Base-by-base conservation (phyloP, 2,888 invertebrate species). In the Ptilodon capucinus region DNA sequence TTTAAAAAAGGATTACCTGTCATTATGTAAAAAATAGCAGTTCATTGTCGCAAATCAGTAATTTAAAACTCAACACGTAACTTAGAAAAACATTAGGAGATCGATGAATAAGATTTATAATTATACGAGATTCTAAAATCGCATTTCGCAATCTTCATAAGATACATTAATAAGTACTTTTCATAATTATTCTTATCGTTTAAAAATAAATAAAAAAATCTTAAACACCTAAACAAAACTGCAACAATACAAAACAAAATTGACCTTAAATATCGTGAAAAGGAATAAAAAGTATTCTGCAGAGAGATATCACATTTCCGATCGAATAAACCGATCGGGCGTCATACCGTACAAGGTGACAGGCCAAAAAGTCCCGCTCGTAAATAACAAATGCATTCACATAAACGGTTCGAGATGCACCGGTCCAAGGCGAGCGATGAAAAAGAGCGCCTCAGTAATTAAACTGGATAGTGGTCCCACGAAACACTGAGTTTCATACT, bases 331-430 rank as follows among this genome's bases (percentile, higher is more conserved):
- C 74, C 66, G 72, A 63, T 67, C 66, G 66, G 60, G 64, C 71
- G 68, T 71, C 72, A 68, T 64, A 55, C 78, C 76, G 54, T 73
- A 79, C 76, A 83, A 74, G 88, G 86, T 71, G 81, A 76, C 82
- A 77, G 63, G 74, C 81, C 72, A 83, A 90, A 86, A 88, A 83
- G 76, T 71, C 67, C 74, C 57, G 63, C 69, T 83, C 81, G 80
- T 81, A 87, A 83, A 88, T 86, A 87, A 86, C 86, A 87, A 86
- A 88, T 79, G 77, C 79, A 79, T 73, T 69, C 71, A 68, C 62
- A 71, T 73, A 76, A 76, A 70, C 66, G 71, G 59, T 48, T 30
- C 54, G 48, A 60, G 74, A 80, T 75, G 70, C 79, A 74, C 76
- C 72, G 76, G 70, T 68, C 58, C 11, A 19, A 19, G 19, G 18